Percentiles rank a stretch among this genome's conserved stretches.
These are phyloP conservation scores for Brachionus asplanchnoidis DNA, from an alignment of 1,140 invertebrate species.

Conservation along the genomic window DNA sequence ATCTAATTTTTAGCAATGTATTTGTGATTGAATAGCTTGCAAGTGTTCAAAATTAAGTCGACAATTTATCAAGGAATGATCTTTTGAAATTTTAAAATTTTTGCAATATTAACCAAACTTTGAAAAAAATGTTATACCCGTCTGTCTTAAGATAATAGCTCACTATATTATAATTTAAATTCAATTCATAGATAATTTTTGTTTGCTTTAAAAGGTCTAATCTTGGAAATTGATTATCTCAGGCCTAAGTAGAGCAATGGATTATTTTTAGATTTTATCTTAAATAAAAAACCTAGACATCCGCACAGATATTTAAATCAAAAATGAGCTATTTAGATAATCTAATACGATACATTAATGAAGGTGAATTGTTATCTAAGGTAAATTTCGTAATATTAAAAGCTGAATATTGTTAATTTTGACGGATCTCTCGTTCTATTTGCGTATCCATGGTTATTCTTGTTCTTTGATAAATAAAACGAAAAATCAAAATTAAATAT, in stretches of 20 bases:
- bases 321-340: slow-evolving; percentile 27
- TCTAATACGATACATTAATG: slow-evolving; percentile 9
- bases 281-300: neutral
- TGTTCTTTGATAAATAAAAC: slow-evolving; percentile 13
- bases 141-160: neutral
- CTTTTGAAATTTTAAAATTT: neutral
- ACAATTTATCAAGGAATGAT: neutral
- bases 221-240: neutral
- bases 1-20: neutral
- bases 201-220: neutral
- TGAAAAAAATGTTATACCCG: neutral
- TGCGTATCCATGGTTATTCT: slow-evolving; percentile 31
- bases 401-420: neutral
- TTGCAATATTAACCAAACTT: slow-evolving; percentile 24
- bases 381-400: neutral
- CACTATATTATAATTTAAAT: neutral
- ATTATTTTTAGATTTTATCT: neutral
- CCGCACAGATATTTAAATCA: neutral
- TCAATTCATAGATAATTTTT: neutral
- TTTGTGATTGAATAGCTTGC: neutral
- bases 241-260: neutral
- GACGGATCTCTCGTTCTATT: slow-evolving; percentile 8
- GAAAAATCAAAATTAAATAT: slow-evolving; percentile 13
- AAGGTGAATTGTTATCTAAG: slow-evolving; percentile 31
- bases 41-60: neutral